Evolutionary conservation across 2,888 invertebrate genomes (phyloP), one percentile per base, ranked within the genome.

Genomic region (Ornithoptera priamus): DNA sequence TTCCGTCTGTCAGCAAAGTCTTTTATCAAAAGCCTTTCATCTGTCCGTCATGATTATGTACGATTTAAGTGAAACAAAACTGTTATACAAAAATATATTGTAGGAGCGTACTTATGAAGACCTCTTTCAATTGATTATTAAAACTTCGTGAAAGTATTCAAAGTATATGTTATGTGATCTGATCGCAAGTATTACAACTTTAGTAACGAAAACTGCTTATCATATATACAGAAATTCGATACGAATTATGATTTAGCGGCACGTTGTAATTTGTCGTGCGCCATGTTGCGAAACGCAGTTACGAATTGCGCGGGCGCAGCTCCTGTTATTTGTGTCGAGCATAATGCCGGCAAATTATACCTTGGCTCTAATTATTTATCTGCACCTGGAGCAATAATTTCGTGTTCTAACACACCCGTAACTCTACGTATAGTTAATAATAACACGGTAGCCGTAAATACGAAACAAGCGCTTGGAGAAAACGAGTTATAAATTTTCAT

Each of bases 301-400:
- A 81, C 72, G 76, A 74, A 77, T 82, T 85, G 85, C 86, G 83
- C 83, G 74, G 77, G 81, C 86, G 82, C 84, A 81, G 84, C 87
- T 87, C 84, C 87, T 90, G 87, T 88, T 88, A 90, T 91, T 90
- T 88, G 81, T 83, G 78, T 77, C 79, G 76, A 77, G 74, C 77
- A 80, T 90, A 90, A 90, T 91, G 82, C 80, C 81, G 74, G 86
- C 80, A 88, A 92, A 92, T 91, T 92, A 90, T 80, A 90, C 85
- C 74, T 80, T 80, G 76, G 74, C 74, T 76, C 75, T 85, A 88
- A 87, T 89, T 76, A 72, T 74, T 70, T 83, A 85, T 80, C 80
- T 79, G 78, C 80, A 83, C 80, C 78, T 76, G 79, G 74, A 80
- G 79, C 78, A 74, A 78, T 77, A 30, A 78, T 71, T 70, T 69